Evolutionary conservation across 2,888 invertebrate species (phyloP).

Genomic region (Acleris holmiana): DNA sequence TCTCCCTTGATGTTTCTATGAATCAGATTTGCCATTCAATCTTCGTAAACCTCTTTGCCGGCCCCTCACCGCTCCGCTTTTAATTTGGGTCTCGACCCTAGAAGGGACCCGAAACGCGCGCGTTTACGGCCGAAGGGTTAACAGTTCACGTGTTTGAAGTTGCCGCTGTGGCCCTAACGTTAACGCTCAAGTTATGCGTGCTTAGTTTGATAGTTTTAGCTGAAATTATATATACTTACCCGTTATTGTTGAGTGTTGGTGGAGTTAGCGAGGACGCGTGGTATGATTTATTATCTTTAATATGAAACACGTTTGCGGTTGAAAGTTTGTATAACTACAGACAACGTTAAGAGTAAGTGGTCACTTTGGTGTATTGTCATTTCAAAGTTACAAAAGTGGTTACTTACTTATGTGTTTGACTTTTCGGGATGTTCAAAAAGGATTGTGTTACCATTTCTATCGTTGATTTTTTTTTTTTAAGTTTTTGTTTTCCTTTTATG

Average conservation of each 20-base stretch:
- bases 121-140: constrained; percentile 34
- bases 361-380: too few species aligned
- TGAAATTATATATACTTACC: constrained; percentile 18
- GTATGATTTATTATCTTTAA: constrained; percentile 2
- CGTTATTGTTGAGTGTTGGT: constrained; percentile 4
- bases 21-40: too few species aligned
- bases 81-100: constrained; percentile 10
- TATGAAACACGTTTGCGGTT: neutral
- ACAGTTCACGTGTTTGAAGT: constrained; percentile 30
- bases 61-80: constrained; percentile 1
- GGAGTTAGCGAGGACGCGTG: neutral
- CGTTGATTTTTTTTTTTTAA: too few species aligned
- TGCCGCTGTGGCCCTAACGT: constrained; percentile 21
- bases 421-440: too few species aligned
- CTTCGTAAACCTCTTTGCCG: too few species aligned
- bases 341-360: too few species aligned
- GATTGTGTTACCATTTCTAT: too few species aligned
- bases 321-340: too few species aligned
- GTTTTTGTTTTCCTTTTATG: too few species aligned
- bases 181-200: constrained; percentile 28
- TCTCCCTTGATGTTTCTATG: too few species aligned
- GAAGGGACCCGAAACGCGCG: constrained; percentile 27
- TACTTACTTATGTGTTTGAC: too few species aligned
- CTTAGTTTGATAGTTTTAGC: constrained; percentile 30
- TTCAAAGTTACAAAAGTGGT: too few species aligned